Evolutionary conservation across 2,888 invertebrate genomes (phyloP).

Genomic region (Sialis lutaria): DNA sequence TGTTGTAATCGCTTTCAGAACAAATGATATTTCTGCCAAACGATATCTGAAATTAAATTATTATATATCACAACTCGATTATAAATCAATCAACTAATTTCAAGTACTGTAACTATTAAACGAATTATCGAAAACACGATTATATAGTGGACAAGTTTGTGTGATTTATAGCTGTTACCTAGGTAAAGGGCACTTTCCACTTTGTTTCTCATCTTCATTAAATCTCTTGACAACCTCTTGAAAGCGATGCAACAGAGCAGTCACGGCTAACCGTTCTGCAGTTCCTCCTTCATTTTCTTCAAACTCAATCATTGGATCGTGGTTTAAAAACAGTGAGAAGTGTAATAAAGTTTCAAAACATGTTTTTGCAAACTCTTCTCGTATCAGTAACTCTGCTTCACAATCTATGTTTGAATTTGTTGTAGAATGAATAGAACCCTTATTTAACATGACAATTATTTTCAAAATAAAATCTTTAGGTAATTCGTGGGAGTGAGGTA

Average conservation of each 20-base stretch:
- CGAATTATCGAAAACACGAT: background rate
- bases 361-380: constrained; percentile 91
- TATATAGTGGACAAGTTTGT: constrained; percentile 1
- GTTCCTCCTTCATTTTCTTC: constrained; percentile 31
- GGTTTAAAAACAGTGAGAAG: constrained; percentile 72
- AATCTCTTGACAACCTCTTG: constrained; percentile 83
- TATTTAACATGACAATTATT: constrained; percentile 67
- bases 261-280: constrained; percentile 66
- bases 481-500: constrained; percentile 60
- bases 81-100: background rate
- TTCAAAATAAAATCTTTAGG: constrained; percentile 68
- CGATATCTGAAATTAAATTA: constrained; percentile 49
- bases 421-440: constrained; percentile 70
- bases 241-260: constrained; percentile 81
- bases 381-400: constrained; percentile 61
- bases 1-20: constrained; percentile 84
- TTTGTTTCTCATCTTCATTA: constrained; percentile 65
- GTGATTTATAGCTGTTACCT: constrained; percentile 30
- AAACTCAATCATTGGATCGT: constrained; percentile 26
- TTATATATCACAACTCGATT: background rate
- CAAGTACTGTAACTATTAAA: background rate
- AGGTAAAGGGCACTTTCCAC: constrained; percentile 72
- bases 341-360: constrained; percentile 92
- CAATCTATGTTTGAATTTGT: constrained; percentile 49
- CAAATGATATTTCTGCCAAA: constrained; percentile 89